Base-by-base conservation (phyloP, 2,113 vertebrate species). In the Odobenus rosmarus region DNA sequence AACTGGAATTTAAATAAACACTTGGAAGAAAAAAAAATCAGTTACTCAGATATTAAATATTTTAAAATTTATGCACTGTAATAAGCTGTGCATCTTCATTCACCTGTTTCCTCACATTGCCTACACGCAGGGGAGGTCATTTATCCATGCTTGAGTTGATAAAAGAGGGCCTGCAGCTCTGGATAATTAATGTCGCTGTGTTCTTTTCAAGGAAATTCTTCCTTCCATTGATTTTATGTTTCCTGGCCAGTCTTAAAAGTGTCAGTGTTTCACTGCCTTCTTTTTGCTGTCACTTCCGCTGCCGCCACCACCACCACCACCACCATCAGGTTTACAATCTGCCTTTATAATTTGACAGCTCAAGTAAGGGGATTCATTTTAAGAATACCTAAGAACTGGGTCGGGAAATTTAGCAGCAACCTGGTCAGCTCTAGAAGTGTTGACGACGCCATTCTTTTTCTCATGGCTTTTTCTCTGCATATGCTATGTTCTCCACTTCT, bases 41-140 rank as follows among this genome's bases (percentile, higher is more conserved):
- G 21, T 42, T 79, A 16, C 39, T 82, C n/a, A 23, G 7, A 26
- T 89, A 86, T 77, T 94, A 96, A 97, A 85, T 97, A 92, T 67
- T 95, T 96, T 28, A 49, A 81, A 80, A 42, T 36, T 28, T 64
- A 90, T 67, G 46, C 10, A 46, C 5, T 26, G 12, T 67, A 88
- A 83, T 87, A 57, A 86, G 55, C 5, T 33, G 55, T 55, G 12
- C 3, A 39, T 62, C 81, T 64, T 76, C 14, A 88, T 71, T 90
- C 46, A 59, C 71, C 80, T 53, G 11, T 69, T 94, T 79, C 7
- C 18, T 15, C 1, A 0, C 31, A 39, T 2, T 84, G 26, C 12
- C 46, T 69, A 2, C 4, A 33, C 59, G 4, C 16, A 90, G 10
- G 10, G 21, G 1, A 88, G 7, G 51, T 82, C 28, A 88, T 69